phyloP scores from a whole-genome alignment of 2,113 vertebrate genomes.

The Centropristis striata region DNA sequence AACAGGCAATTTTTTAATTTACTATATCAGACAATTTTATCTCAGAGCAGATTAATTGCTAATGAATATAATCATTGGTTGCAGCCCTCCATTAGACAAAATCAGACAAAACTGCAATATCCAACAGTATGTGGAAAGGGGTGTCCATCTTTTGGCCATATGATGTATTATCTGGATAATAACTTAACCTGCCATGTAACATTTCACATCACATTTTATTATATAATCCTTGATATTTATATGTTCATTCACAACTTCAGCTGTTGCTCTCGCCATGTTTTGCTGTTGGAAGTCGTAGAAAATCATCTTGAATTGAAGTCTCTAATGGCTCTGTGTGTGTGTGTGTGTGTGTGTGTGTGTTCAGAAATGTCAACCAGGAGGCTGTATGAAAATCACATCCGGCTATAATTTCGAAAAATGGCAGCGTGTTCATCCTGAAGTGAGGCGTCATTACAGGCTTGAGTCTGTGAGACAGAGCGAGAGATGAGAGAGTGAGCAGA shows the following conservation, averaged over 20 bases:
- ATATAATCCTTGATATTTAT: background rate
- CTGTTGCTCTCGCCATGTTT: background rate
- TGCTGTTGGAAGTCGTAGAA: background rate
- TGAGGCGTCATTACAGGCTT: conserved; percentile 63
- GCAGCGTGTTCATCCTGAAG: conserved; percentile 64
- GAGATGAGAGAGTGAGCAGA: conserved; percentile 54
- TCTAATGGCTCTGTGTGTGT: conserved; percentile 58
- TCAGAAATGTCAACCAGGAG: conserved; percentile 79
- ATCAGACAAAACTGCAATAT: background rate
- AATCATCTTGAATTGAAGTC: conserved; percentile 21
- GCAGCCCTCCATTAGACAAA: background rate
- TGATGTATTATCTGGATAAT: background rate
- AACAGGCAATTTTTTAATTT: background rate
- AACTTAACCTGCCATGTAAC: background rate
- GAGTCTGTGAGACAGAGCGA: conserved; percentile 48
- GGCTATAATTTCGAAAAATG: conserved; percentile 79
- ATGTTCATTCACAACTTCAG: background rate
- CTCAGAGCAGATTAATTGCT: background rate
- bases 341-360: conserved; percentile 50
- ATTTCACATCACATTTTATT: background rate
- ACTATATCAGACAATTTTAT: background rate
- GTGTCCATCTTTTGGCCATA: background rate
- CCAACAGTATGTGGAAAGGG: background rate
- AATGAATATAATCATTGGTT: background rate
- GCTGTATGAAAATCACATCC: conserved; percentile 68